Conservation (phyloP, 2,888 invertebrate genomes). For the Eristalis intricaria region DNA sequence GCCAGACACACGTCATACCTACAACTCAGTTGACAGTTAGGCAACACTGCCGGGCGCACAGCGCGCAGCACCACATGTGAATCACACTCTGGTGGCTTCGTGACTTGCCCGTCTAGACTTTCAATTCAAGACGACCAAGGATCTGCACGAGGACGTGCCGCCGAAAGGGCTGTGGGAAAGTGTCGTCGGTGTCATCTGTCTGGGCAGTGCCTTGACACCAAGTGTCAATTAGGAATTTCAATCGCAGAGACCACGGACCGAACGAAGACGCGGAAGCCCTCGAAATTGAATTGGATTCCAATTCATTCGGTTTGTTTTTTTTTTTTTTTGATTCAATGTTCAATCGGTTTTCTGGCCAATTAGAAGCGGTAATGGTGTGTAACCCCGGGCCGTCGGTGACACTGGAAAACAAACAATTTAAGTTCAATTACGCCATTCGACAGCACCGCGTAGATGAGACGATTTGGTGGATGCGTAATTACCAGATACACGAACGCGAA, state of each 20-base stretch:
- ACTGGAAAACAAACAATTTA: conserved; percentile 25
- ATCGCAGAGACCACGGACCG: background rate
- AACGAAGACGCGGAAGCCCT: background rate
- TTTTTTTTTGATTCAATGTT: background rate
- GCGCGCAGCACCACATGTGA: background rate
- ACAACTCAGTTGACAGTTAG: background rate
- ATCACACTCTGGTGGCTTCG: background rate
- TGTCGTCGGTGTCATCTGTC: background rate
- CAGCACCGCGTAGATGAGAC: conserved; percentile 1
- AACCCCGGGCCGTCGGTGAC: conserved; percentile 24
- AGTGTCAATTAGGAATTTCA: conserved; percentile 11
- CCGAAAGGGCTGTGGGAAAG: conserved; percentile 12
- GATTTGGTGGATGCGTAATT: conserved; percentile 36
- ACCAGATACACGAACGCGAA: background rate
- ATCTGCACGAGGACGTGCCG: background rate
- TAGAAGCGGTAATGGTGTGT: conserved; percentile 37
- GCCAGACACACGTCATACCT: background rate
- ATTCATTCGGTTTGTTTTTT: background rate
- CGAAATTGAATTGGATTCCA: conserved; percentile 3
- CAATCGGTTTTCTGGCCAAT: conserved; percentile 15
- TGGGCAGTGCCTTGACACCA: conserved; percentile 4
- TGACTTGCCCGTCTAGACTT: conserved; percentile 6
- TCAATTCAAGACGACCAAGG: background rate
- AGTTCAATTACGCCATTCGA: conserved; percentile 34
- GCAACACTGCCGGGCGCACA: no score